A percentile compares a stretch with the other conserved stretches of the same genome.
phyloP scores from a whole-genome alignment of 92 coral and sea anemone species.

The Palythoa grandis region DNA sequence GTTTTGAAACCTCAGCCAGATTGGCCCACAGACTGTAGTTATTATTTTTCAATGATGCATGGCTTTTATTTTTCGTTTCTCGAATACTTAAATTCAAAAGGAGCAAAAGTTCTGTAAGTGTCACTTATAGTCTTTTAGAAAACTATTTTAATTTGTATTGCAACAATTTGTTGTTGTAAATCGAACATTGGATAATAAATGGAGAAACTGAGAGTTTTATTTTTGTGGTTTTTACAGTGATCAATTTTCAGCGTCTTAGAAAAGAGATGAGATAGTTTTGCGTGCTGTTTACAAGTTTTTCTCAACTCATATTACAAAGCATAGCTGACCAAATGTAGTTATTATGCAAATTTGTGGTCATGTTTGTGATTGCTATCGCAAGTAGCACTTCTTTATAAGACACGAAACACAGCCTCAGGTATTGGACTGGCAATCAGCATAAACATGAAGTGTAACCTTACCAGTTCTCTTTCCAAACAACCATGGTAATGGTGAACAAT shows the following conservation, averaged over 20 bases:
- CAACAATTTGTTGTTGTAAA: too few species aligned
- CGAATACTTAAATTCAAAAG: too few species aligned
- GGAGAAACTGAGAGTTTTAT: neutral
- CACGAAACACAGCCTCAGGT: neutral
- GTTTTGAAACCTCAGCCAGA: too few species aligned
- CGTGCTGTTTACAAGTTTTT: neutral
- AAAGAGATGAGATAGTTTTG: neutral
- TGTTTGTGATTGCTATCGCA: neutral
- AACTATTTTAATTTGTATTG: neutral
- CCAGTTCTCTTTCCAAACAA: neutral
- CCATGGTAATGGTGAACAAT: neutral
- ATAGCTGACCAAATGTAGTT: neutral
- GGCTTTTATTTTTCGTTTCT: too few species aligned
- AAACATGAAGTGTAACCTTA: neutral
- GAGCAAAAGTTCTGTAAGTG: too few species aligned
- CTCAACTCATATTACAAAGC: neutral
- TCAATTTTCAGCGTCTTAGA: neutral
- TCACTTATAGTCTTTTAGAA: too few species aligned
- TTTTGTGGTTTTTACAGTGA: neutral
- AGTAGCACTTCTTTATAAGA: neutral
- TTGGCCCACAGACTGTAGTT: too few species aligned
- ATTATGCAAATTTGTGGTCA: slow-evolving; percentile 1
- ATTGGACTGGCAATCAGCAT: neutral
- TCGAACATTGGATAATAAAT: neutral
- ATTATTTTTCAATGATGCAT: too few species aligned